Conservation (phyloP, 2,888 invertebrate species). For the Beris morrisii region DNA sequence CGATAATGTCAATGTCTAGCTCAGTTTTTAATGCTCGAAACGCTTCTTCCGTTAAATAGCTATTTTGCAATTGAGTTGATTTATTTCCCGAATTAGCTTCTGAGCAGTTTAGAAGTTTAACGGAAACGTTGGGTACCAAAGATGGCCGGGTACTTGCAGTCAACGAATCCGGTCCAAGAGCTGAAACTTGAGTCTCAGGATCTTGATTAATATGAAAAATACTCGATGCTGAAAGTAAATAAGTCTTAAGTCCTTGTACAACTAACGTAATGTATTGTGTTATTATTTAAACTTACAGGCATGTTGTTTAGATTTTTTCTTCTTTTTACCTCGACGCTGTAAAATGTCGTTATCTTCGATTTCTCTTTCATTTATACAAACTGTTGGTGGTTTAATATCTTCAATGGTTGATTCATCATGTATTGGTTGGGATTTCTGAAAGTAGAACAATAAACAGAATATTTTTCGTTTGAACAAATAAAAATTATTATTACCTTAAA, state of each 20-base stretch:
- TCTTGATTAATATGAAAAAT: slow-evolving; percentile 57
- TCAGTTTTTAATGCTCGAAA: slow-evolving; percentile 53
- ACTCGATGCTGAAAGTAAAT: slow-evolving; percentile 38
- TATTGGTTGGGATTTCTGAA: not conserved
- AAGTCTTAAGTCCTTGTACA: too few relatives aligned
- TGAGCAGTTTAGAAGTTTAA: slow-evolving; percentile 42
- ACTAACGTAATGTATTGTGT: not conserved
- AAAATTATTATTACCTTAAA: too few relatives aligned
- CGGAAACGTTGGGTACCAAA: slow-evolving; percentile 57
- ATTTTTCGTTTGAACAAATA: too few relatives aligned
- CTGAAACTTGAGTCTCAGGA: slow-evolving; percentile 72
- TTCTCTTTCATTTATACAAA: slow-evolving; percentile 54
- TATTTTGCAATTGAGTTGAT: slow-evolving; percentile 53
- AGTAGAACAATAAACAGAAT: too few relatives aligned
- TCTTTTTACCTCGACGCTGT: slow-evolving; percentile 63
- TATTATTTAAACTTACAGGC: too few relatives aligned
- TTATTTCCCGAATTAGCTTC: not conserved
- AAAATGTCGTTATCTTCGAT: slow-evolving; percentile 52
- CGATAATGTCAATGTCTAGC: slow-evolving; percentile 52
- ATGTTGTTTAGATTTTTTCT: slow-evolving; percentile 53
- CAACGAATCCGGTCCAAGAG: slow-evolving; percentile 66
- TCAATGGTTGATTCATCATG: slow-evolving; percentile 2
- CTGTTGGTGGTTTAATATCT: slow-evolving; percentile 37
- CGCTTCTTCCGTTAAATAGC: slow-evolving; percentile 53
- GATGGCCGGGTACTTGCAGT: slow-evolving; percentile 70